phyloP scores from a whole-genome alignment of 1,140 invertebrate species.

The Macrobrachium nipponense region DNA sequence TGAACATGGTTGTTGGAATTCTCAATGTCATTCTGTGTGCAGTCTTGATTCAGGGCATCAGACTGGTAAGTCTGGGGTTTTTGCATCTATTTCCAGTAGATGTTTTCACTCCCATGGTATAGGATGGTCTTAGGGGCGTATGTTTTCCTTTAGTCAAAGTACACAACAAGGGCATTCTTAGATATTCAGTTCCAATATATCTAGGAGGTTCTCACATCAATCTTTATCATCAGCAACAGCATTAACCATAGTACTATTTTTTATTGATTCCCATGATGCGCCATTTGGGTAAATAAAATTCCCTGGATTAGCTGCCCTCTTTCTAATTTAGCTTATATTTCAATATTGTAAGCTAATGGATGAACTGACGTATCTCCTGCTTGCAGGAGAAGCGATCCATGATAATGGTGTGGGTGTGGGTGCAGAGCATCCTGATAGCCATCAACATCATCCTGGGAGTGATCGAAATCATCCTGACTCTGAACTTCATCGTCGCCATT shows the following conservation, averaged over 20 bases:
- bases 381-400: conserved; percentile 30
- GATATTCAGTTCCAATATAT: too few relatives aligned
- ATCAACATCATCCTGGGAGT: conserved; percentile 37
- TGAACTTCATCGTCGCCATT: conserved; percentile 14
- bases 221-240: too few relatives aligned
- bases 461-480: conserved; percentile 25
- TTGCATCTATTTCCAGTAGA: not conserved
- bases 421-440: conserved; percentile 11
- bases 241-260: too few relatives aligned
- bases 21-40: conserved; percentile 19
- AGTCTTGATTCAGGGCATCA: conserved; percentile 43
- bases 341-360: not conserved
- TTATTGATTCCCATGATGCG: too few relatives aligned
- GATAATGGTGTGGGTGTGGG: conserved; percentile 44
- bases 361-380: too few relatives aligned
- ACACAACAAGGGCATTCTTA: too few relatives aligned
- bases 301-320: not conserved
- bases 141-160: too few relatives aligned
- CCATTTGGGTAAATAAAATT: not conserved
- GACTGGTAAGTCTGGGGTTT: not conserved
- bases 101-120: too few relatives aligned
- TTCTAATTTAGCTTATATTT: not conserved
- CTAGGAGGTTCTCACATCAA: too few relatives aligned
- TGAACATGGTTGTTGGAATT: not conserved
- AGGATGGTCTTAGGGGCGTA: too few relatives aligned